A percentile compares a stretch with the other conserved stretches of the same genome.
phyloP scores from a whole-genome alignment of 2,888 invertebrate genomes.

The Tuberolachnus salignus region DNA sequence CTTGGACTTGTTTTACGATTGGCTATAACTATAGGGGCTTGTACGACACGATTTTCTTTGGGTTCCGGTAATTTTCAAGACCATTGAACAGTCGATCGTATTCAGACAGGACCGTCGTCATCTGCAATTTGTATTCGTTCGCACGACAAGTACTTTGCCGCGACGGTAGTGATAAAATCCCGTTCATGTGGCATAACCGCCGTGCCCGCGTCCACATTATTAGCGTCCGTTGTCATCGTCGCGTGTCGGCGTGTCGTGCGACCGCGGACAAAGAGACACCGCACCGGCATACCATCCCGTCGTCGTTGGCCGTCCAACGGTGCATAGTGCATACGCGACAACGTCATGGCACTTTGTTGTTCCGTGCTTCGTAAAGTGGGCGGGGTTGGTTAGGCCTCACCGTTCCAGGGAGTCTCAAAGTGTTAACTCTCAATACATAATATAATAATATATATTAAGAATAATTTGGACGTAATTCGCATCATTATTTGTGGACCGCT shows the following conservation, averaged over 20 bases:
- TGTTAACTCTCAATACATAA: no score
- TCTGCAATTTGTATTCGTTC: no score
- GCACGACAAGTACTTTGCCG: not conserved
- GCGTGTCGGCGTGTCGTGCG: not conserved
- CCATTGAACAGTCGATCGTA: no score
- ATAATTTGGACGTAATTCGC: no score
- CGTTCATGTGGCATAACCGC: not conserved
- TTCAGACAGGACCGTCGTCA: no score
- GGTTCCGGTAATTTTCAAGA: no score
- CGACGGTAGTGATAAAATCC: not conserved
- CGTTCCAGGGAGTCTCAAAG: slow-evolving; percentile 5
- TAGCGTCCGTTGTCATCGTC: not conserved
- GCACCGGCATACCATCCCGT: not conserved
- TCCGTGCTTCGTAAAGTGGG: slow-evolving; percentile 16
- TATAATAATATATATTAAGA: no score
- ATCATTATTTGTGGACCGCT: no score
- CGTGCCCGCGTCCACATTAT: not conserved
- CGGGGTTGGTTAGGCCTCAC: slow-evolving; percentile 6
- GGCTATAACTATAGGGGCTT: no score
- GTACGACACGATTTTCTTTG: no score
- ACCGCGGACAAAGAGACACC: not conserved
- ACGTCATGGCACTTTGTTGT: slow-evolving; percentile 7
- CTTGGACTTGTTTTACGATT: no score
- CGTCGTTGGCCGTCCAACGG: not conserved
- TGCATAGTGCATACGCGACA: not conserved